These are phyloP conservation scores for Spheniscus humboldti DNA, from an alignment of 2,797 vertebrate species.

Conservation along the genomic window DNA sequence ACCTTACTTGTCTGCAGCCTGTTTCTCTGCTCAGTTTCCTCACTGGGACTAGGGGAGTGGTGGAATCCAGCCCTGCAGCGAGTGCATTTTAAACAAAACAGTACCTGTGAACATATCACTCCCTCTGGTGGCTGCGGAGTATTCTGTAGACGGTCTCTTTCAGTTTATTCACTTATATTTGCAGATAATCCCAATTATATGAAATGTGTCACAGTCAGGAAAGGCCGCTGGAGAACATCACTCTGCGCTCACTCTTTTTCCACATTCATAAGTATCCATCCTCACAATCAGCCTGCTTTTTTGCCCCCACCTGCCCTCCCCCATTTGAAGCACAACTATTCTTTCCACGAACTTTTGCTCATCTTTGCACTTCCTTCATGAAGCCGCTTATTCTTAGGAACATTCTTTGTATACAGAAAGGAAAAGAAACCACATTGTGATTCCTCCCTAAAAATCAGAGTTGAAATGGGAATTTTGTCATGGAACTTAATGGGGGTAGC, in stretches of 20 bases:
- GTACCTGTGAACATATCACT: background rate
- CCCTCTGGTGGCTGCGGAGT: constrained; percentile 30
- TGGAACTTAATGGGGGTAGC: background rate
- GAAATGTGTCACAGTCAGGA: background rate
- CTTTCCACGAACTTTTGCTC: background rate
- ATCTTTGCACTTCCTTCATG: background rate
- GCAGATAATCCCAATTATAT: background rate
- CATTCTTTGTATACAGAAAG: background rate
- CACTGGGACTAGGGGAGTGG: accelerated
- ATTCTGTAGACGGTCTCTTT: background rate
- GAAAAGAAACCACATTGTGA: background rate
- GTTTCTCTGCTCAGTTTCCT: background rate
- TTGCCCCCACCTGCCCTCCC: background rate
- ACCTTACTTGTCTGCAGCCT: background rate
- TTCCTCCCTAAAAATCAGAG: background rate
- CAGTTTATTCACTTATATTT: accelerated
- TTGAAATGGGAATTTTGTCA: background rate
- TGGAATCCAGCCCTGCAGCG: background rate
- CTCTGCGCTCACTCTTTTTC: background rate
- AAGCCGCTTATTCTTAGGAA: background rate
- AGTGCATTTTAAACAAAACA: background rate
- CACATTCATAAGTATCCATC: background rate
- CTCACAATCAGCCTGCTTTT: background rate
- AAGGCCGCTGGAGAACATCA: background rate
- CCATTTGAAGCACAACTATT: background rate